Conservation (phyloP, 2,888 invertebrate genomes). For the Uloborus plumipes region DNA sequence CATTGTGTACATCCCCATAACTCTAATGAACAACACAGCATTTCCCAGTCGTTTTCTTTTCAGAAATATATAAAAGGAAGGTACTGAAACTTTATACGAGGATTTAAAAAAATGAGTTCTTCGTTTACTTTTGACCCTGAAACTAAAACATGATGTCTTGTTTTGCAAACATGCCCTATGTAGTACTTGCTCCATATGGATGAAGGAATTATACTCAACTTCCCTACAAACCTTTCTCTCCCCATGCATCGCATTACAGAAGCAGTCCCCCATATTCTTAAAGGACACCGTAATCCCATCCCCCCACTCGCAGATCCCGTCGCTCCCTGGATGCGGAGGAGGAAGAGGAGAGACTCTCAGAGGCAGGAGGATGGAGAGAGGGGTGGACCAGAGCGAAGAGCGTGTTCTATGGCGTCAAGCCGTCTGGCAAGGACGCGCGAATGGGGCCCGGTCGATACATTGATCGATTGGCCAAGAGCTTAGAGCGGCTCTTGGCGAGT, state of each 20-base stretch:
- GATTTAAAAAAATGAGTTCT: too few species aligned
- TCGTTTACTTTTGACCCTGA: too few species aligned
- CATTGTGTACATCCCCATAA: too few species aligned
- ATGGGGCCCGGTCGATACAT: conserved; percentile 45
- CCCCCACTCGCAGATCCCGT: not conserved
- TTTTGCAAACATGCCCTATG: too few species aligned
- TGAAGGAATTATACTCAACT: not conserved
- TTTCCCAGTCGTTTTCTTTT: too few species aligned
- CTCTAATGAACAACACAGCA: too few species aligned
- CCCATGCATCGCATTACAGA: not conserved
- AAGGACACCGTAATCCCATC: conserved; percentile 2
- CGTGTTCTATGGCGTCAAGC: conserved; percentile 51
- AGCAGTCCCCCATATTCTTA: not conserved
- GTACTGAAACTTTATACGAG: too few species aligned
- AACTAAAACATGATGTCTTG: too few species aligned
- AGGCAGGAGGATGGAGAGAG: not conserved
- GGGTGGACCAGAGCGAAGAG: not conserved
- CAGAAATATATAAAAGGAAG: too few species aligned
- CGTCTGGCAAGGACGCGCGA: conserved; percentile 40
- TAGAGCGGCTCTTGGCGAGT: conserved; percentile 1
- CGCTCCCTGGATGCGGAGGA: conserved; percentile 22
- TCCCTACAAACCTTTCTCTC: not conserved
- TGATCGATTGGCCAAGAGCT: conserved; percentile 15
- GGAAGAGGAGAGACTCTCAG: conserved; percentile 8
- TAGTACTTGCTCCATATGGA: not conserved